Percentiles rank a stretch among this genome's conserved stretches.
Conservation (phyloP, 2,888 invertebrate genomes). For the Cephus runcator region DNA sequence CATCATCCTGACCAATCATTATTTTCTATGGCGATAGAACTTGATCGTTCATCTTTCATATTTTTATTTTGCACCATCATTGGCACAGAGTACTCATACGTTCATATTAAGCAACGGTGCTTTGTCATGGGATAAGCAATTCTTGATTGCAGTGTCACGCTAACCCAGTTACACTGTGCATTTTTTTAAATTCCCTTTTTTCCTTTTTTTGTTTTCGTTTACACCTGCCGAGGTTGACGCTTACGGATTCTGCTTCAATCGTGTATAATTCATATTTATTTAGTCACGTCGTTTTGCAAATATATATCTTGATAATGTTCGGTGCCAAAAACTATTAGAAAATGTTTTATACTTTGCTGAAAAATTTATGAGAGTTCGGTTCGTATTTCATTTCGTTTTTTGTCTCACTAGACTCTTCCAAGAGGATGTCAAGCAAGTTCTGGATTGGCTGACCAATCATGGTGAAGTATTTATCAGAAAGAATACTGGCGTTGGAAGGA, state of each 20-base stretch:
- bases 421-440: constrained; percentile 96
- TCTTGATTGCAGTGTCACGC: background rate
- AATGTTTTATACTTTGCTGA: background rate
- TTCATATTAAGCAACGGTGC: background rate
- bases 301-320: background rate
- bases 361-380: background rate
- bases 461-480: constrained; percentile 97
- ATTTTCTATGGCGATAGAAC: too few relatives aligned
- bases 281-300: background rate
- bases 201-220: background rate
- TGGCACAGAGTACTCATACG: background rate
- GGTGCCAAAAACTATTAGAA: background rate
- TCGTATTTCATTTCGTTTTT: background rate
- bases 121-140: background rate
- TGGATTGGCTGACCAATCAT: constrained; percentile 97
- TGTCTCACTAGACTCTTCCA: constrained; percentile 79
- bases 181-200: background rate
- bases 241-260: background rate
- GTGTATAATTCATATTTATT: background rate
- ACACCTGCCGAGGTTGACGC: background rate
- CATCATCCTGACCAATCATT: background rate
- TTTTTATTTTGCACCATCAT: background rate
- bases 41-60: background rate
- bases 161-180: background rate
- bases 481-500: constrained; percentile 96